Base-by-base conservation (phyloP, 92 coral and sea anemone species). In the Actinostola sp. region DNA sequence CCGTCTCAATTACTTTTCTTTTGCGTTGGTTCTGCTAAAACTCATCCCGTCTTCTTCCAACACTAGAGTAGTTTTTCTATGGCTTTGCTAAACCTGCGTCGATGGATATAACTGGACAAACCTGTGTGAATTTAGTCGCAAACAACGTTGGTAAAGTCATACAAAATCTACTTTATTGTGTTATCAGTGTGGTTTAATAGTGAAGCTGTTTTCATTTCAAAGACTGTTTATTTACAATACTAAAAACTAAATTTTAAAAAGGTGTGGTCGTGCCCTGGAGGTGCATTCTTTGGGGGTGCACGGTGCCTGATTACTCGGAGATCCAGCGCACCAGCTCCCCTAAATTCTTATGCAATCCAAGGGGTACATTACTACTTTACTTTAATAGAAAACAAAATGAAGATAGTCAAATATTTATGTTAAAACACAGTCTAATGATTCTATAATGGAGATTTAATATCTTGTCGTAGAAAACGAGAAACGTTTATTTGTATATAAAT, bases 401-500 rank as follows among this genome's bases (percentile, higher is more conserved):
- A 27, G 21, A 57, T 57, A 57, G 63, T 12, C 17, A 57, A 27
- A 57, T 57, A 57, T 57, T 57, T 57, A 57, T 27, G 39, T 30
- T 27, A 30, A 8, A 27, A 19, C 19, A 26, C 42, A 36, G 42
- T 36, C 42, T 36, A 57, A 0, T 57, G 39, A 57, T 57, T 57
- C 39, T 57, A n/a, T n/a, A 57, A 27, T 27, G 39, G 59, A 46
- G 36, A 51, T 50, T 14, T 20, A 5, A 56, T 68, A 11, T 20
- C 51, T 29, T 9, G 26, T 66, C 27, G 45, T 29, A 23, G 16
- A 4, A 15, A 38, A 68, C 50, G 57, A 34, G 66, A 61, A 13
- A 61, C 26, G 36, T 68, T 50, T 51, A 45, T 45, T 50, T 68
- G 74, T 68, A 68, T 50, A 68, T 68, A 68, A 61, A 50, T 68